Percentiles rank a stretch among this genome's conserved stretches.
phyloP scores from a whole-genome alignment of 1,140 invertebrate genomes.

The Hyles euphorbiae region DNA sequence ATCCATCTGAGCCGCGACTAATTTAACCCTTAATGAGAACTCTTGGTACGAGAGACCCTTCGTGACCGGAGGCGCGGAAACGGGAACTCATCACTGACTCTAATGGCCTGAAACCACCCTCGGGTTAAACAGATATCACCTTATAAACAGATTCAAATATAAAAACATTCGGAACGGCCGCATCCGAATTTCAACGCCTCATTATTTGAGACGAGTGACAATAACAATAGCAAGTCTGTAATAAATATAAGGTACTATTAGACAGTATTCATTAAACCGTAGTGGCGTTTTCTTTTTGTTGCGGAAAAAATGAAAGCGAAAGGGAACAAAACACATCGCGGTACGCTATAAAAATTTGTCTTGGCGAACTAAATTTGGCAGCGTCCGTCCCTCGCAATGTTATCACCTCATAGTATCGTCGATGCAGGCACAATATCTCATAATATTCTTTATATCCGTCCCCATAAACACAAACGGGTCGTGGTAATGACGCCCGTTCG shows the following conservation, averaged over 20 bases:
- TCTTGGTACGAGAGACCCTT: constrained; percentile 30
- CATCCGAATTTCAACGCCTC: constrained; percentile 10
- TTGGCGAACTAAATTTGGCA: constrained; percentile 41
- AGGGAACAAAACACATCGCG: constrained; percentile 4
- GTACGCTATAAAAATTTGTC: constrained; percentile 48
- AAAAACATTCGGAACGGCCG: constrained; percentile 19
- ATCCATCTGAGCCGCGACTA: constrained; percentile 38
- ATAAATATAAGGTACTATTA: background rate
- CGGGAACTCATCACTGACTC: constrained; percentile 48
- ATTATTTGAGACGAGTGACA: constrained; percentile 10
- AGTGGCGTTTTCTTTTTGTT: constrained; percentile 6
- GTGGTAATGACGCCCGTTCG: constrained; percentile 60
- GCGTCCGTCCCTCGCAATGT: constrained; percentile 44
- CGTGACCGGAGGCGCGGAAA: constrained; percentile 48
- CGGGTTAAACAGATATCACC: constrained; percentile 42
- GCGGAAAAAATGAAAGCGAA: constrained; percentile 14
- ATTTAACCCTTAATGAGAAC: constrained; percentile 54
- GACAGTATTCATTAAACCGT: background rate
- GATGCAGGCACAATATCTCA: constrained; percentile 68
- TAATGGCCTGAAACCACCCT: constrained; percentile 47
- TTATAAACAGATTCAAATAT: constrained; percentile 34
- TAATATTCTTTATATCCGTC: constrained; percentile 72
- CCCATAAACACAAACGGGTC: constrained; percentile 69
- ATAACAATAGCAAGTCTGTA: constrained; percentile 5
- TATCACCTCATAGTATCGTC: constrained; percentile 65